Evolutionary conservation across 2,113 vertebrate species (phyloP), one percentile per base, ranked within the genome.

Genomic region (Limanda limanda): DNA sequence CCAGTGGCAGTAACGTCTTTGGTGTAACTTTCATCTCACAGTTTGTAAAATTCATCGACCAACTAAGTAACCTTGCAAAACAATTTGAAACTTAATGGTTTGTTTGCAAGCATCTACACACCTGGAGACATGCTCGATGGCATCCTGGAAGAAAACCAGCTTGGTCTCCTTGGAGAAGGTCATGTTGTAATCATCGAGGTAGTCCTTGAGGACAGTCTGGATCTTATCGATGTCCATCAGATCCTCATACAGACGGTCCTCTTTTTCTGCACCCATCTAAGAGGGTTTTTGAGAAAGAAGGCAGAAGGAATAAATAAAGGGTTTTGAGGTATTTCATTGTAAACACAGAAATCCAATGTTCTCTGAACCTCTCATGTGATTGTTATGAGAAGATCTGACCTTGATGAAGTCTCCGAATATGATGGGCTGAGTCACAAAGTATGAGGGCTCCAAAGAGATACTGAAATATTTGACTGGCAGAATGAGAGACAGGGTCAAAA

Each of bases 111-210:
- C 7, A 9, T 40, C 37, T 40, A 58, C 56, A 47, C 24, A 93
- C 96, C 96, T 96, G 70, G 96, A 95, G 63, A 97, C 95, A 48
- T 97, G 96, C 71, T 97, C 95, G 40, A 96, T 61, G 20, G 96
- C 96, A 82, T 97, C 96, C 83, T 96, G 96, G 87, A 97, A 97
- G 85, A 97, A 97, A 14, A 97, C 95, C 62, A 97, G 80, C 88
- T 95, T 96, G 45, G 92, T 93, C 77, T 97, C 96, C 78, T 97
- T 97, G 65, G 96, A 88, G 55, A 94, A 95, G 77, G 78, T 91
- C 72, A 95, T 79, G 81, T 95, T 97, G 85, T 96, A 96, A 86
- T 96, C 95, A 61, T 96, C 94, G 3, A 97, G 94, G 70, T 97
- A 97, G 68, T 96, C 95, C 73, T 95, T 95, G 24, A 97, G 93